Evolutionary conservation across 2,888 invertebrate species (phyloP).

Genomic region (Exocentrus adspersus): DNA sequence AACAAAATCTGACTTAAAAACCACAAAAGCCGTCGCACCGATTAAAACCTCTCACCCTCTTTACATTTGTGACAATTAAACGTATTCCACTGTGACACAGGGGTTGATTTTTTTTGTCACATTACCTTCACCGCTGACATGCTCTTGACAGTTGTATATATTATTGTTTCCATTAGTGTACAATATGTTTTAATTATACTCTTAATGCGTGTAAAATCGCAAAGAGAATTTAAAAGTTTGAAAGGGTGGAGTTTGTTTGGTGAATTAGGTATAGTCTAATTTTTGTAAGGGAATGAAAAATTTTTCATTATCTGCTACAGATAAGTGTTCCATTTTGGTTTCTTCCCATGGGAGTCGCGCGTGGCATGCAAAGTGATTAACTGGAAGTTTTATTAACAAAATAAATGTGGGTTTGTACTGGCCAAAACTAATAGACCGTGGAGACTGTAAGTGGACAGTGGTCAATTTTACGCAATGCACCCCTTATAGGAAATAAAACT

Average conservation of each 20-base stretch:
- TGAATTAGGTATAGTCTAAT: too few species aligned
- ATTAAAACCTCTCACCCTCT: conserved; percentile 24
- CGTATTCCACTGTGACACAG: conserved; percentile 35
- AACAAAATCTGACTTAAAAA: conserved; percentile 7
- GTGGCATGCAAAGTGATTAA: not conserved
- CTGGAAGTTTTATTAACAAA: conserved; percentile 10
- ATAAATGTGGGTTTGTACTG: not conserved
- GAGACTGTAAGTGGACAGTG: conserved; percentile 49
- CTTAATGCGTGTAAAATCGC: conserved; percentile 42
- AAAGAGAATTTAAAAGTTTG: conserved; percentile 7
- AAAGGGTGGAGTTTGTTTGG: conserved; percentile 11
- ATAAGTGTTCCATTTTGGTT: too few species aligned
- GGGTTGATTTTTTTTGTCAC: conserved; percentile 50
- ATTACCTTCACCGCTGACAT: conserved; percentile 49
- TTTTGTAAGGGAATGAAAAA: too few species aligned
- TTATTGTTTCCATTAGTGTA: conserved; percentile 47
- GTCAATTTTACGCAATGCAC: conserved; percentile 57
- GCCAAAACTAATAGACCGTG: conserved; percentile 14
- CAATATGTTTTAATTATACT: conserved; percentile 54
- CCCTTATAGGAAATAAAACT: conserved; percentile 46
- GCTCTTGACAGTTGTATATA: conserved; percentile 54
- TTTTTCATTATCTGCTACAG: too few species aligned
- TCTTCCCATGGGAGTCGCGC: not conserved
- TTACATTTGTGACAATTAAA: conserved; percentile 44
- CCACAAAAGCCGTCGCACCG: not conserved